phyloP scores from a whole-genome alignment of 2,888 invertebrate species.

The Cantharis nigra region DNA sequence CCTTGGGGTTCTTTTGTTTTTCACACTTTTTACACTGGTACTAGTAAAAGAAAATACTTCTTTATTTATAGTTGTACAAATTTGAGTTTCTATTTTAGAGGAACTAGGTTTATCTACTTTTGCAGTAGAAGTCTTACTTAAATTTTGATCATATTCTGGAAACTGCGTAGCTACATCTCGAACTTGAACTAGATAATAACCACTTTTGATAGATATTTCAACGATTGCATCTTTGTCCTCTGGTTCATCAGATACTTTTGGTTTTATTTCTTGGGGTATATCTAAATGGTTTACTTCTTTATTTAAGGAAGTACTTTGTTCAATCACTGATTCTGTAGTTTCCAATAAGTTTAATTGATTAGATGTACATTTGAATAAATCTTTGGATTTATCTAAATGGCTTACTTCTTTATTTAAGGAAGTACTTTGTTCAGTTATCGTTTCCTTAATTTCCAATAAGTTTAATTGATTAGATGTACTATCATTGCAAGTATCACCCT shows the following conservation, averaged over 20 bases:
- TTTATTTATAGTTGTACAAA: no score
- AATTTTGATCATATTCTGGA: neutral
- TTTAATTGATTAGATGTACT: no score
- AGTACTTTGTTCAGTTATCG: neutral
- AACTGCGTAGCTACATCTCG: neutral
- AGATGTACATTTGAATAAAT: no score
- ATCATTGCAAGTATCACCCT: neutral
- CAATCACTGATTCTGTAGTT: no score
- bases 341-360: no score
- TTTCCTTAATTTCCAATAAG: neutral
- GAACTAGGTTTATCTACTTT: neutral
- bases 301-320: neutral
- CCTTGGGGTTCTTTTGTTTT: no score
- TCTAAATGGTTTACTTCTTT: neutral
- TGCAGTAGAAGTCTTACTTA: neutral
- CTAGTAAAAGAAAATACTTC: no score
- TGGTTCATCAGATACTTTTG: neutral
- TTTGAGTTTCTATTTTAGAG: no score
- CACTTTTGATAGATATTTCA: neutral
- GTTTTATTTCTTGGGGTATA: neutral
- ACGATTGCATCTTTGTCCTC: neutral
- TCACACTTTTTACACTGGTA: no score
- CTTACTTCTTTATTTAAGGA: neutral
- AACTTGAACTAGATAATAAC: neutral
- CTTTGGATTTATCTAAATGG: neutral